Percentiles rank a stretch among this genome's conserved stretches.
Conservation (phyloP, 2,888 invertebrate species). For the Poecilobothrus nobilitatus region DNA sequence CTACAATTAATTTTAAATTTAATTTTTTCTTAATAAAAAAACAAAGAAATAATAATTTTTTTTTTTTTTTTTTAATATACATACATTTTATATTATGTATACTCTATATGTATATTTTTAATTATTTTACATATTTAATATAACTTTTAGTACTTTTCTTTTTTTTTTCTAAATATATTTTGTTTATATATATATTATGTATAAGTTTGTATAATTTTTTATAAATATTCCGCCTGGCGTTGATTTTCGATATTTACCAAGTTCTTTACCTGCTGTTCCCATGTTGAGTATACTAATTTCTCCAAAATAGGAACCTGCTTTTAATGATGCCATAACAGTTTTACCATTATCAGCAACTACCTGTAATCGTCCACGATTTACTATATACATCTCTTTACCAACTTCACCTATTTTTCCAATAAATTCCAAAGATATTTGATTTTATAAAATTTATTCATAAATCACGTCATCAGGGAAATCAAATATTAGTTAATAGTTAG, state of each 20-base stretch:
- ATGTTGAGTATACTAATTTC: conserved; percentile 99
- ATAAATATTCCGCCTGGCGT: conserved; percentile 45
- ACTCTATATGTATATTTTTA: too few relatives aligned
- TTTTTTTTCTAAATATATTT: conserved; percentile 11
- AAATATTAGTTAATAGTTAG: too few relatives aligned
- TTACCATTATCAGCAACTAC: conserved; percentile 93
- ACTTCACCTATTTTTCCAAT: conserved; percentile 71
- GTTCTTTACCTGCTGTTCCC: conserved; percentile 98
- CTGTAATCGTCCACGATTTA: conserved; percentile 89
- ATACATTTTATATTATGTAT: too few relatives aligned
- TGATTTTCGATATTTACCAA: conserved; percentile 78
- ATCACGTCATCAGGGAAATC: too few relatives aligned
- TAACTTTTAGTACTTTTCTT: too few relatives aligned
- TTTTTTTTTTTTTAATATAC: neutral
- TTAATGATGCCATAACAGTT: conserved; percentile 92
- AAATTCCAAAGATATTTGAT: conserved; percentile 16
- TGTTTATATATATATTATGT: conserved; percentile 22
- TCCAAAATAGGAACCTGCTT: conserved; percentile 98
- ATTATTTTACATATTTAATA: neutral
- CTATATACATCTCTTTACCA: conserved; percentile 99
- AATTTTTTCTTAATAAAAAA: too few relatives aligned
- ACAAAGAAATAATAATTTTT: neutral
- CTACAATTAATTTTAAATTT: too few relatives aligned
- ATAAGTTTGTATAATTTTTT: conserved; percentile 12
- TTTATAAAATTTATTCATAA: too few relatives aligned